phyloP scores from a whole-genome alignment of 2,888 invertebrate genomes.

The Oscheius sp. region DNA sequence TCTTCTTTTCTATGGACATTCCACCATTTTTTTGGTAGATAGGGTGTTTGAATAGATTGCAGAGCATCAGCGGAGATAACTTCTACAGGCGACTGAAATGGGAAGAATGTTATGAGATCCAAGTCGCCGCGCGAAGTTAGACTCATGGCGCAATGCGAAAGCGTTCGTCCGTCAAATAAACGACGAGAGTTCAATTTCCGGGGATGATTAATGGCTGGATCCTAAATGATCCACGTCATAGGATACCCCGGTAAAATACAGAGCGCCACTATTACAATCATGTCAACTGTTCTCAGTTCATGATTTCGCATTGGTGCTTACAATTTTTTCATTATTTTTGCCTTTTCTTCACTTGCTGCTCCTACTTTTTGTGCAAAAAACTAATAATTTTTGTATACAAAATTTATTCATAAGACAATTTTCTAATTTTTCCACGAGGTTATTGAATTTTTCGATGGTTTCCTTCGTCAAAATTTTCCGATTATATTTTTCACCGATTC shows the following conservation, averaged over 20 bases:
- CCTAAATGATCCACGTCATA: not conserved
- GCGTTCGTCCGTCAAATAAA: not conserved
- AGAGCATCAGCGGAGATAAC: constrained; percentile 13
- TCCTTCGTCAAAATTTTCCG: too few relatives aligned
- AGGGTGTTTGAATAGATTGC: constrained; percentile 17
- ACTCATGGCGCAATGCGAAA: not conserved
- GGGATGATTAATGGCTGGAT: constrained; percentile 9
- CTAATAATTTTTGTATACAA: too few relatives aligned
- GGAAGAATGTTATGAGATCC: not conserved
- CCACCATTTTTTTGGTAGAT: constrained; percentile 42
- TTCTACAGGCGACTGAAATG: constrained; percentile 28
- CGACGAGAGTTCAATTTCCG: constrained; percentile 8
- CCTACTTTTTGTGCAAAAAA: too few relatives aligned
- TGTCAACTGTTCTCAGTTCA: not conserved
- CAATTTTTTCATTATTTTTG: not conserved
- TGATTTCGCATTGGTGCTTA: not conserved
- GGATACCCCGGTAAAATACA: constrained; percentile 10
- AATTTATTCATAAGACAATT: too few relatives aligned
- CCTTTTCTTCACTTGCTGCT: too few relatives aligned
- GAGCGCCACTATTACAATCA: not conserved
- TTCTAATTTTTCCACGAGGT: too few relatives aligned
- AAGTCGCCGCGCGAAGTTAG: not conserved
- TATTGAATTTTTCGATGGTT: too few relatives aligned
- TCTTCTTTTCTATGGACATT: constrained; percentile 47
- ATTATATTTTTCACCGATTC: too few relatives aligned